Percentiles rank a stretch among this genome's conserved stretches.
Evolutionary conservation across 2,888 invertebrate species (phyloP).

Genomic region (Bellardia bayeri): DNA sequence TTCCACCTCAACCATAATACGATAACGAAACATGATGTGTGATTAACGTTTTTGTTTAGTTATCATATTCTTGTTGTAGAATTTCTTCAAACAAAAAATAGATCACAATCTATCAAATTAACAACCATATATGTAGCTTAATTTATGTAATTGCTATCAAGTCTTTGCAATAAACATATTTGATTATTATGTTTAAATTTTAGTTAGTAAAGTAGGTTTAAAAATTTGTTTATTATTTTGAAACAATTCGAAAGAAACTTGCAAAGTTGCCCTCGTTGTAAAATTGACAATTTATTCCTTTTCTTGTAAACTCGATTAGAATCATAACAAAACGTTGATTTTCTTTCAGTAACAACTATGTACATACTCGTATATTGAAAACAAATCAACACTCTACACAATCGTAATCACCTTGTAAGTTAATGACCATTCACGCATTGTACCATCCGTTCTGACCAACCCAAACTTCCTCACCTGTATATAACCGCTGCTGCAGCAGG

Average conservation of each 20-base stretch:
- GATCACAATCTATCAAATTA: no score
- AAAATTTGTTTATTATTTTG: no score
- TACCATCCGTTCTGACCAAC: conserved; percentile 38
- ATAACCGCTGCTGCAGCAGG: conserved; percentile 1
- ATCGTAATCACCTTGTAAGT: conserved; percentile 58
- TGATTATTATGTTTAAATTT: no score
- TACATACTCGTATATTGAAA: conserved; percentile 15
- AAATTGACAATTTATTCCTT: background rate
- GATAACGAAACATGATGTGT: no score
- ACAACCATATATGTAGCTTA: no score
- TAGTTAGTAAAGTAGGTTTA: no score
- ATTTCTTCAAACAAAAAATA: no score
- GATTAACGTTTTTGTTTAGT: no score
- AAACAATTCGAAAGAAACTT: background rate
- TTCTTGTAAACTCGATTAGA: background rate
- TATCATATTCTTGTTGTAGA: no score
- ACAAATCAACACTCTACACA: conserved; percentile 46
- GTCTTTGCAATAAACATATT: no score
- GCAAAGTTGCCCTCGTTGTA: background rate
- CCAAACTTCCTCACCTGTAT: conserved; percentile 25
- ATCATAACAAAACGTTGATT: conserved; percentile 16
- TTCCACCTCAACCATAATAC: no score
- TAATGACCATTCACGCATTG: conserved; percentile 28
- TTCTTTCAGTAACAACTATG: conserved; percentile 44
- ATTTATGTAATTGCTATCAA: no score